Base-by-base conservation (phyloP, 1,140 invertebrate genomes). In the Diprion similis region DNA sequence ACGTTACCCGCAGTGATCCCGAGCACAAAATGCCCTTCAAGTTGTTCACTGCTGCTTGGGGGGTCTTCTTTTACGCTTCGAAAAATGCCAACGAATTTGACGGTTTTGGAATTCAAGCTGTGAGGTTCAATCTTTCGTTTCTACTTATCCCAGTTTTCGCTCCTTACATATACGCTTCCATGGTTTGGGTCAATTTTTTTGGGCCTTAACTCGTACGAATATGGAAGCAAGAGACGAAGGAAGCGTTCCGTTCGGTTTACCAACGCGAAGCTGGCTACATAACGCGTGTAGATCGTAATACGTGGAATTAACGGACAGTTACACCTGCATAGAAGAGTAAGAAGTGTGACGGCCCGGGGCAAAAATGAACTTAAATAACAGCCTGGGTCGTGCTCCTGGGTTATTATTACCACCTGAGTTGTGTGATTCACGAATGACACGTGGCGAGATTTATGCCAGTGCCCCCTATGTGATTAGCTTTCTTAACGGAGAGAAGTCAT, bases 331-430 rank as follows among this genome's bases (percentile, higher is more conserved):
- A 17, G 69, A 70, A 45, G 46, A 64, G 24, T 37, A 37, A 74
- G 45, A 67, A 74, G 70, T 71, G 70, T 74, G 73, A 74, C 77
- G 69, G 77, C 80, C 78, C 67, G 66, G 37, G 75, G 76, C 74
- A 76, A 68, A 78, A 78, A 75, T 77, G 72, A 76, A 82, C 77
- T 80, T 81, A 84, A 86, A 86, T 86, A 86, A 85, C 82, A 86
- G 84, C 80, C 78, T 81, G 76, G 80, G 66, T 74, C 69, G 71
- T 10, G 19, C 17, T 18, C 46, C 71, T 81, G 51, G 51, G 78
- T 80, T 86, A 77, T 86, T 85, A 86, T 85, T 86, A 86, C 78
- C 81, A 77, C 72, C 77, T 84, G 83, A 85, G 79, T 86, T 85
- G 85, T 37, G 24, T 77, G 79, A 83, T 80, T 83, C 76, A 71